phyloP scores from a whole-genome alignment of 2,797 vertebrate species.

The Neosilurus mollespiculum region DNA sequence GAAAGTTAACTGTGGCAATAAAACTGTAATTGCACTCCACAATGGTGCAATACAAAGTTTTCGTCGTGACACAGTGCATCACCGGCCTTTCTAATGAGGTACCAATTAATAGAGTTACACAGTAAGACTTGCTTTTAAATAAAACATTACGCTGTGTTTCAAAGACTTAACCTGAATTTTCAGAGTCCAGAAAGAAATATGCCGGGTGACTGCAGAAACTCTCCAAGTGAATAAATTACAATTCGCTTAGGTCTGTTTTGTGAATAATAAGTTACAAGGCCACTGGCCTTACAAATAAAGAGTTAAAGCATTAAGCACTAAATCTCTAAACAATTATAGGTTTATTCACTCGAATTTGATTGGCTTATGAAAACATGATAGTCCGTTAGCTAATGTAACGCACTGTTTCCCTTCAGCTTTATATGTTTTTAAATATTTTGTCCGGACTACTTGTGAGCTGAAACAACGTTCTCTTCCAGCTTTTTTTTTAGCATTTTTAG shows the following conservation, averaged over 20 bases:
- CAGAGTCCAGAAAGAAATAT: not conserved
- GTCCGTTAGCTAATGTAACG: too few relatives aligned
- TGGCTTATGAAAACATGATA: not conserved
- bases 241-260: not conserved
- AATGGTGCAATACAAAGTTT: conserved; percentile 9
- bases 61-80: conserved; percentile 17
- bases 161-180: not conserved
- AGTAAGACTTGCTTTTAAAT: not conserved
- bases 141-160: not conserved
- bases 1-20: conserved; percentile 5
- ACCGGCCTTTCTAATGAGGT: not conserved
- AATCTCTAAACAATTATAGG: not conserved
- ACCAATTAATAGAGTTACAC: conserved; percentile 4
- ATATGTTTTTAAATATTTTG: not conserved
- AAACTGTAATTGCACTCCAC: conserved; percentile 29
- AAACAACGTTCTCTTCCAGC: too few relatives aligned
- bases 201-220: not conserved
- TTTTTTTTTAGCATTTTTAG: too few relatives aligned
- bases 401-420: too few relatives aligned
- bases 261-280: not conserved
- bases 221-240: not conserved
- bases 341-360: not conserved
- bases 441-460: not conserved
- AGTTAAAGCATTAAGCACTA: too few relatives aligned
- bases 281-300: not conserved